Conservation (phyloP, 1,140 invertebrate genomes). For the Microplitis mediator region DNA sequence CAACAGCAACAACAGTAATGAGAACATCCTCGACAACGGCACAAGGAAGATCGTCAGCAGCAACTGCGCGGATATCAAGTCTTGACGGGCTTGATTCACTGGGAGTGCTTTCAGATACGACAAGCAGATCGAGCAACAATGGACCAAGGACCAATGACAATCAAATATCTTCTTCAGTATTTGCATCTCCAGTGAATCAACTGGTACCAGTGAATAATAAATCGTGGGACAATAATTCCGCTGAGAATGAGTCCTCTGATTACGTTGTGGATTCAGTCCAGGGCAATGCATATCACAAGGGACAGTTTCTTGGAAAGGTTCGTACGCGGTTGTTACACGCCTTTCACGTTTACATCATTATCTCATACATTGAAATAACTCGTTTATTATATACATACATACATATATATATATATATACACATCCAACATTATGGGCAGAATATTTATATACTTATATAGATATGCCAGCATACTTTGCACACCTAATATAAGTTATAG, state of each 20-base stretch:
- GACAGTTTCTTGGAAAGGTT: slow-evolving; percentile 66
- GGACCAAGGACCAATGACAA: background rate
- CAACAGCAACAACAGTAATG: slow-evolving; percentile 3
- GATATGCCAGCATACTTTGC: background rate
- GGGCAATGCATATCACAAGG: slow-evolving; percentile 64
- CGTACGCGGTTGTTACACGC: background rate
- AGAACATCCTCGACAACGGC: background rate
- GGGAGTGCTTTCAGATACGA: background rate
- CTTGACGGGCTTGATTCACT: slow-evolving; percentile 19
- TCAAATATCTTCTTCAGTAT: background rate
- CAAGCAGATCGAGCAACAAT: background rate
- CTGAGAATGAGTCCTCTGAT: slow-evolving; percentile 55
- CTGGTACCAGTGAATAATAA: slow-evolving; percentile 16
- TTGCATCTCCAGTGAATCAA: slow-evolving; percentile 2
- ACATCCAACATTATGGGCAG: no score
- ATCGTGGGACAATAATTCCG: slow-evolving; percentile 43
- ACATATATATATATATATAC: no score
- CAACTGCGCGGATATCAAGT: slow-evolving; percentile 13
- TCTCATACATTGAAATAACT: slow-evolving; percentile 21
- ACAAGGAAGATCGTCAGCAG: background rate
- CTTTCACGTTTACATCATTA: slow-evolving; percentile 12
- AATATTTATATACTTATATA: no score
- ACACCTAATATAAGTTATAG: no score
- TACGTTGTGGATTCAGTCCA: slow-evolving; percentile 63
- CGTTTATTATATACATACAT: background rate